Percentiles rank a stretch among this genome's conserved stretches.
phyloP scores from a whole-genome alignment of 2,888 invertebrate species.

The Lasioglossum figueresi region DNA sequence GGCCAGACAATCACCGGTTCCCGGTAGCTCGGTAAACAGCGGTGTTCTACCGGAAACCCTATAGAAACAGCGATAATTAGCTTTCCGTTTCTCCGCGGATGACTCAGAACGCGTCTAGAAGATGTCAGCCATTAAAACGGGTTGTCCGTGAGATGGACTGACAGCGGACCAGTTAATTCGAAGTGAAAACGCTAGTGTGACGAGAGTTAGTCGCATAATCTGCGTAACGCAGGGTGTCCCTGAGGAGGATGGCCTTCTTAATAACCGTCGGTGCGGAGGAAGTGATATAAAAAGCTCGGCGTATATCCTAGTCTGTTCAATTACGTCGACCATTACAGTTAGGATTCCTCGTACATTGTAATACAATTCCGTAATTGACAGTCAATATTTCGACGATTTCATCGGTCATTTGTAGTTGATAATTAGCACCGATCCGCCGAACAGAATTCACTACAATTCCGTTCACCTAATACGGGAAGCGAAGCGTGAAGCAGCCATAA shows the following conservation, averaged over 20 bases:
- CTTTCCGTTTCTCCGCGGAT: neutral
- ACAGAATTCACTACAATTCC: neutral
- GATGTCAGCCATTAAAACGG: neutral
- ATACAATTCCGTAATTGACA: neutral
- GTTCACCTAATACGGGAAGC: neutral
- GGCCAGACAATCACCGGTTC: neutral
- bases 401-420: neutral
- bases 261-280: neutral
- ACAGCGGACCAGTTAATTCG: conserved; percentile 11
- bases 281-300: neutral
- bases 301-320: neutral
- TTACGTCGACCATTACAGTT: neutral
- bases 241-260: neutral
- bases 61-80: neutral
- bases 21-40: neutral
- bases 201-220: neutral
- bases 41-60: neutral
- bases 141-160: neutral
- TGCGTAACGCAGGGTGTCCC: neutral
- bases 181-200: conserved; percentile 25
- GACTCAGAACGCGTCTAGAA: neutral
- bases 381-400: neutral
- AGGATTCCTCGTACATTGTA: too few species aligned
- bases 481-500: neutral
- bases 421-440: neutral